Evolutionary conservation across 2,797 vertebrate genomes (phyloP), one percentile per base, ranked within the genome.

Genomic region (Argya squamiceps): DNA sequence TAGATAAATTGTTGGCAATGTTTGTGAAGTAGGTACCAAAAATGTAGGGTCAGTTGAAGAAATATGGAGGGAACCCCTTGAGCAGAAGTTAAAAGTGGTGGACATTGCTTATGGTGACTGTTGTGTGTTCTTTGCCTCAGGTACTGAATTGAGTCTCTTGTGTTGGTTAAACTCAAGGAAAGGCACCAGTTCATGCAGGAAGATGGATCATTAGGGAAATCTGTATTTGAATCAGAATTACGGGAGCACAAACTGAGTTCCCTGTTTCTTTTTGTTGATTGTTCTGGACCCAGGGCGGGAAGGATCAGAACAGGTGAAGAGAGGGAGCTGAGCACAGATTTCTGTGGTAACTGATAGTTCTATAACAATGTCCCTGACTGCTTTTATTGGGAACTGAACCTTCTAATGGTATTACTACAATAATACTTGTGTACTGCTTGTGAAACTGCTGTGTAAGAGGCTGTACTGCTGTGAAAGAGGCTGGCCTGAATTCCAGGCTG

Each of bases 61-160:
- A 58, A 59, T 13, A 10, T 0, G 8, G 26, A 56, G 41, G 34
- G 22, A 65, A 32, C 6, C 3, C 53, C 41, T 47, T 56, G 23
- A 46, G 56, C 22, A 67, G 52, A 15, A 59, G 37, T 19, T 52
- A 16, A 4, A 56, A 24, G 8, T 39, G 30, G 34, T 24, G 56
- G 67, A 4, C 29, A 2, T 39, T 69, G 46, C 46, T 47, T 5
- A 23, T 19, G 20, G 11, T 36, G 44, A 8, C 5, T 1, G 2
- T 13, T 47, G 27, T 34, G 19, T 6, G 2, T 22, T 73, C 26
- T 59, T 65, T 70, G 6, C 65, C 22, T 55, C 0, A 0, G 50
- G 32, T 49, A 0, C 27, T 52, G 65, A 49, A 39, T 53, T 30
- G 46, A 53, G 15, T 37, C 26, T 56, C 24, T 39, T 24, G 15